These are phyloP conservation scores for Eulemur rufifrons DNA, from an alignment of 2,113 vertebrate genomes.

Conservation along the genomic window DNA sequence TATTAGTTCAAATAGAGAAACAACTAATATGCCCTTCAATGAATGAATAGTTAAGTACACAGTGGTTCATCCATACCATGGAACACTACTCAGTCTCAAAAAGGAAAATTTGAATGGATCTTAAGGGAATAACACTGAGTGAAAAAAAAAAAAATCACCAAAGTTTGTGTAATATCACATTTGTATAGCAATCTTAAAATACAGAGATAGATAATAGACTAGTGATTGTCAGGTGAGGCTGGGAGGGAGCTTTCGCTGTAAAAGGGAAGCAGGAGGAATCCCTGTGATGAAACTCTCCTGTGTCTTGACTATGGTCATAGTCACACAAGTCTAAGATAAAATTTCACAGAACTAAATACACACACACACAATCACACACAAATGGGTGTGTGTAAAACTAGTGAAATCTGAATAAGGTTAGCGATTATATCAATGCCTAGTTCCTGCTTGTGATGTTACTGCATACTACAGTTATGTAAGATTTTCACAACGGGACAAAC, in stretches of 20 bases:
- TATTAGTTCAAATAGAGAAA: not conserved
- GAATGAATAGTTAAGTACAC: not conserved
- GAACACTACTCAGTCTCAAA: not conserved
- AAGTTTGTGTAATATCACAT: not conserved
- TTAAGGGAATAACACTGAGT: not conserved
- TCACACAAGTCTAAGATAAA: not conserved
- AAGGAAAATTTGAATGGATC: not conserved
- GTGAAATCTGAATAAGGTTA: not conserved
- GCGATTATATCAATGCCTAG: not conserved
- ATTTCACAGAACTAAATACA: not conserved
- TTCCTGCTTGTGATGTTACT: not conserved
- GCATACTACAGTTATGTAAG: not conserved
- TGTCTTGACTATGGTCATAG: not conserved
- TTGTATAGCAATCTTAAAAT: not conserved
- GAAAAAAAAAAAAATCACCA: not conserved
- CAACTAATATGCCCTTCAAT: not conserved
- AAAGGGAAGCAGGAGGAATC: not conserved
- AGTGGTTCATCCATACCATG: not conserved
- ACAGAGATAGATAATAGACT: not conserved
- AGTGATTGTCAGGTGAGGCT: not conserved
- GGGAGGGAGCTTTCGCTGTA: not conserved
- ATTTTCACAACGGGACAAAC: not conserved
- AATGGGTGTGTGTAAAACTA: not conserved
- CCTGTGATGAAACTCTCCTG: not conserved
- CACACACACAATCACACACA: not conserved